Evolutionary conservation across 2,888 invertebrate species (phyloP), one percentile per base, ranked within the genome.

Genomic region (Tetragonisca angustula): DNA sequence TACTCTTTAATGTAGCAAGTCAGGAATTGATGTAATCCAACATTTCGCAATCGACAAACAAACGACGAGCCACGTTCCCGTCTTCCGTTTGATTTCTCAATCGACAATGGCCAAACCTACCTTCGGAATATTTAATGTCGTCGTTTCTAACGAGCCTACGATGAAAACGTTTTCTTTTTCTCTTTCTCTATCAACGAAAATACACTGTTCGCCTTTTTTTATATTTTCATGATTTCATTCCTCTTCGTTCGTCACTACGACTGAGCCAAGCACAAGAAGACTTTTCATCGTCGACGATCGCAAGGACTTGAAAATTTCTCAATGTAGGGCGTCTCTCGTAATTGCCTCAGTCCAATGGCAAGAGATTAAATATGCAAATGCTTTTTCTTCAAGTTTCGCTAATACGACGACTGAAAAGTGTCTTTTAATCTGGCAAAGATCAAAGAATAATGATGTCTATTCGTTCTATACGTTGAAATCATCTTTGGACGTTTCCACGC

Each of bases 41-140:
- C 64, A 79, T 88, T 82, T 84, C 74, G 83, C 75, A 86, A 88
- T 84, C 49, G 15, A 62, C 76, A 76, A 89, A 85, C 78, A 65
- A 88, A 81, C 77, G 77, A 64, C 64, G 64, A 62, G 65, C 67
- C 76, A 85, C 87, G 87, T 85, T 80, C 81, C 65, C 32, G 80
- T 87, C 87, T 89, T 86, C 83, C 86, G 86, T 86, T 84, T 84
- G 81, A 81, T 89, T 84, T 89, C 89, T 76, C 83, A 88, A 89
- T 87, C 78, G 68, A 52, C 78, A 62, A 78, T 70, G 70, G 76
- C 62, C 70, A 74, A 70, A 80, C 72, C 50, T 72, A 70, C 71
- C 84, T 77, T 68, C 62, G 32, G 89, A 87, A 90, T 87, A 87
- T 90, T 84, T 78, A 82, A 85, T 67, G 64, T 52, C 36, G 21